Evolutionary conservation across 1,140 invertebrate species (phyloP), one percentile per base, ranked within the genome.

Genomic region (Drosophila kanapiae): DNA sequence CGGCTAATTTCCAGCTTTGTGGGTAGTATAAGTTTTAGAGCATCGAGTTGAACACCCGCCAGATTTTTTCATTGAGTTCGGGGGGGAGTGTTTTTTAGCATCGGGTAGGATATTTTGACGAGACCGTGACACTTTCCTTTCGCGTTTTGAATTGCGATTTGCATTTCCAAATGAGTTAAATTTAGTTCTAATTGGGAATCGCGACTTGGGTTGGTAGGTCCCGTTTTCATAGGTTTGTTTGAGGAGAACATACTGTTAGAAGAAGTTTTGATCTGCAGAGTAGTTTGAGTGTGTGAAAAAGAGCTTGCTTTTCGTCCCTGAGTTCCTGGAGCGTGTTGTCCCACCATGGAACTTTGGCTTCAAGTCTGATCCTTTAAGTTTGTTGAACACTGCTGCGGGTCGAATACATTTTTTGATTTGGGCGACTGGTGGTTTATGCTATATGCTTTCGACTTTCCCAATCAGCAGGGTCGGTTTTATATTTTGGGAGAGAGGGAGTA

Each of bases 301-400:
- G 14, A 27, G 23, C 13, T 29, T 51, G 27, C 9, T 31, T 43
- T 51, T 51, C 8, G 6, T 51, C n/a, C 10, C 14, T 51, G 9
- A 49, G 48, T 11, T 49, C 14, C 48, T 49, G 48, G 9, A 29
- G 27, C 7, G 14, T n/a, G 27, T 29, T 49, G 27, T 49, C 29
- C 48, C 48, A 49, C 48, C 14, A 51, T 14, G 48, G 48, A 29
- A 49, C 27, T 49, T 49, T 49, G 6, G 23, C 47, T 49, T 49
- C 29, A 11, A 29, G 42, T 18, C 4, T 6, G 11, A 45, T 45
- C 10, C 43, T 23, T 45, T 45, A 23, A 11, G 42, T 45, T 37
- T 37, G 35, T 37, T 4, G 4, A 11, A 37, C 13, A 13, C 35
- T 37, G 11, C 35, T 13, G 10, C 35, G 1, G n/a, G n/a, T n/a